A percentile compares a stretch with the other conserved stretches of the same genome.
Evolutionary conservation across 1,140 invertebrate species (phyloP).

Genomic region (Drosophila malerkotliana): DNA sequence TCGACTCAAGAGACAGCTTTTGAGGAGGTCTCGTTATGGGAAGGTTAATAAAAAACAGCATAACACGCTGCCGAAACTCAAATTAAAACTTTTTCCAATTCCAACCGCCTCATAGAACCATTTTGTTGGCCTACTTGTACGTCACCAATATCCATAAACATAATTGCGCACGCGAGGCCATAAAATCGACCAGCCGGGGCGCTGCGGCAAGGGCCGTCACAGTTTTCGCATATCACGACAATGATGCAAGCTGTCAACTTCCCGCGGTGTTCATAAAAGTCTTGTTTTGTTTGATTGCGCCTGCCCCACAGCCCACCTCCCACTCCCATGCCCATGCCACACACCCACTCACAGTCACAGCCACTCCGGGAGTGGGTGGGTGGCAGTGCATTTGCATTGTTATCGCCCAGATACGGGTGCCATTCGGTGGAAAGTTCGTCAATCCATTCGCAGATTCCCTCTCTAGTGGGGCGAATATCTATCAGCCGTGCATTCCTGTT

Average conservation of each 20-base stretch:
- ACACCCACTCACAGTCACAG: neutral
- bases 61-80: neutral
- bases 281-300: constrained; percentile 77
- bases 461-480: constrained; percentile 43
- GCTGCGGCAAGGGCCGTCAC: constrained; percentile 10
- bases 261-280: constrained; percentile 81
- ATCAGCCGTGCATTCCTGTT: constrained; percentile 76
- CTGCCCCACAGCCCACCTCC: constrained; percentile 18
- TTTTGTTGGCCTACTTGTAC: constrained; percentile 43
- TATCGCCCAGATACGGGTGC: constrained; percentile 74
- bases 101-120: neutral
- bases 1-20: neutral
- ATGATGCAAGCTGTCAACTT: constrained; percentile 82
- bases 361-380: constrained; percentile 13
- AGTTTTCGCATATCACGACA: constrained; percentile 71
- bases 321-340: neutral
- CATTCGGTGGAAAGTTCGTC: constrained; percentile 43
- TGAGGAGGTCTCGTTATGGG: too few species aligned
- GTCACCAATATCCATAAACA: constrained; percentile 68
- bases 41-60: too few species aligned
- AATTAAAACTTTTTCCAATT: constrained; percentile 1
- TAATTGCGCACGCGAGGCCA: constrained; percentile 78
- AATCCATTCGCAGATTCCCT: constrained; percentile 34
- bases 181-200: constrained; percentile 61
- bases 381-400: constrained; percentile 77